Evolutionary conservation across 2,797 vertebrate species (phyloP), one percentile per base, ranked within the genome.

Genomic region (Psittacula echo): DNA sequence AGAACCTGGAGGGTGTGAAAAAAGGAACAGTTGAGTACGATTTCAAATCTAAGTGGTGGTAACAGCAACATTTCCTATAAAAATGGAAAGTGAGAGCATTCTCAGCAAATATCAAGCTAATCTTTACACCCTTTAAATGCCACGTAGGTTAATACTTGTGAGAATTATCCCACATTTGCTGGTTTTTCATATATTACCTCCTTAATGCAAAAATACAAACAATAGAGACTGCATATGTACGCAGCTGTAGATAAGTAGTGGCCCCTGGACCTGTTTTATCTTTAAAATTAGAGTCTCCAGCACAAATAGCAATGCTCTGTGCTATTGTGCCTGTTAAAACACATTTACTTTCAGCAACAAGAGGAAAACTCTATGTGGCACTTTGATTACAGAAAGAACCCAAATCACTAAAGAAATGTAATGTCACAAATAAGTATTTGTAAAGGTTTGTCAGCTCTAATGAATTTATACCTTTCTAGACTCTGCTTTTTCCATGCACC

Each of bases 401-500:
- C 78, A 81, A 97, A 89, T 84, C 81, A 71, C 93, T 97, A 91
- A 94, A 97, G 90, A 94, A 75, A 91, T 90, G 45, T 75, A 93
- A 47, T 48, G 89, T 66, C 62, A 82, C 65, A 93, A 94, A 93
- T 41, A 93, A 89, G 88, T 61, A 68, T 95, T 94, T 94, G 65
- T 86, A 96, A 97, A 91, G 77, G 62, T 93, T 95, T 96, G 77
- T 97, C 87, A 90, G 32, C 34, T 87, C 81, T 78, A 89, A 21
- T 88, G 90, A 96, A 92, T 67, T 87, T 90, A 45, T 24, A 82
- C 82, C 95, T 97, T 93, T 82, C 72, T 82, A 91, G 75, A 48
- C 86, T 90, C 50, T 51, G 85, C 22, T 78, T 81, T 93, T 79
- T 64, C 90, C 74, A 26, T 37, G 47, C 65, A 77, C 77, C 90